Percentiles rank a stretch among this genome's conserved stretches.
phyloP scores from a whole-genome alignment of 2,797 vertebrate genomes.

The Simalia tracyae region DNA sequence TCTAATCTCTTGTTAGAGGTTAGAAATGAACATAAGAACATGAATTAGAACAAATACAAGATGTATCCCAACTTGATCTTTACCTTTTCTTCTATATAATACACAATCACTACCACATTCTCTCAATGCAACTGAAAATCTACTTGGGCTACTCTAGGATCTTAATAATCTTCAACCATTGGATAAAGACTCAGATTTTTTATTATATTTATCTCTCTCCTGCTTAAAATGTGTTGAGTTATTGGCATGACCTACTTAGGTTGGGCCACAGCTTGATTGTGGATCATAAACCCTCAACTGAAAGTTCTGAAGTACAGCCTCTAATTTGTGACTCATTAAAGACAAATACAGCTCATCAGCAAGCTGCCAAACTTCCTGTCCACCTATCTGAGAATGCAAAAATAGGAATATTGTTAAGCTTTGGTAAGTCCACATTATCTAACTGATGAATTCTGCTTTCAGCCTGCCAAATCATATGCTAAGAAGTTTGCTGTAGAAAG shows the following conservation, averaged over 20 bases:
- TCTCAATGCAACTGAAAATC: neutral
- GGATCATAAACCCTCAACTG: neutral
- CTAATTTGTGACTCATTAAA: neutral
- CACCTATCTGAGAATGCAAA: neutral
- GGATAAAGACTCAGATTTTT: neutral
- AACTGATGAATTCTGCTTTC: neutral
- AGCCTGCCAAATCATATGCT: neutral
- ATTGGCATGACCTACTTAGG: neutral
- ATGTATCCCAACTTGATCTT: neutral
- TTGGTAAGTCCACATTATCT: neutral
- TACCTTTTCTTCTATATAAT: neutral
- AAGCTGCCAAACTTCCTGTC: neutral
- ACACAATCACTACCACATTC: neutral
- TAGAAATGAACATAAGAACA: neutral
- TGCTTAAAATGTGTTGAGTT: neutral
- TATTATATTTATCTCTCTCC: neutral
- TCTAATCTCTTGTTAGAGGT: neutral
- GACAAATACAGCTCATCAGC: neutral
- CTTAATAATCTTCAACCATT: neutral
- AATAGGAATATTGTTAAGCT: neutral
- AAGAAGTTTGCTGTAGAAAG: neutral
- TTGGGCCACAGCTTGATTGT: neutral
- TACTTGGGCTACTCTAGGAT: slow-evolving; percentile 2
- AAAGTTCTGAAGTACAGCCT: neutral
- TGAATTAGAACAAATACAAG: slow-evolving; percentile 23